Base-by-base conservation (phyloP, 2,113 vertebrate genomes). In the Eretmochelys imbricata region DNA sequence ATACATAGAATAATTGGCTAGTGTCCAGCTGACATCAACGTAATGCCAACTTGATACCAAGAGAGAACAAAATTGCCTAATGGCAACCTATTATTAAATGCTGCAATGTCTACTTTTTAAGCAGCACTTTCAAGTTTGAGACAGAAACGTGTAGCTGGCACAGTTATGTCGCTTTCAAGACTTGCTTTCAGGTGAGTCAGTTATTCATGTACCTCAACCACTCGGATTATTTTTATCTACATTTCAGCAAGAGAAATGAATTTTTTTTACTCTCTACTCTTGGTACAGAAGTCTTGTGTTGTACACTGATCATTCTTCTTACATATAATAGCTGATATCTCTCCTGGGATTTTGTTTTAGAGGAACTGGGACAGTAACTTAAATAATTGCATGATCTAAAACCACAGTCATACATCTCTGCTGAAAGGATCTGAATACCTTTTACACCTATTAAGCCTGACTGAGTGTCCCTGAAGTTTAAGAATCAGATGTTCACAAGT, bases 61-160 rank as follows among this genome's bases (percentile, higher is more conserved):
- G 20, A 91, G 51, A 83, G 85, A 91, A 93, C 84, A 88, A 78
- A 72, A 93, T 93, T 95, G 75, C 95, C 89, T 80, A n/a, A 6
- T 88, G 75, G 80, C 95, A 97, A 49, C 81, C 82, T 89, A 62
- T 89, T 96, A 89, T 93, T 95, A 97, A 97, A 50, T 82, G 57
- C 85, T 95, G 55, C 51, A 89, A 38, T 86, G 72, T 89, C 91
- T 96, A 84, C 72, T 94, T 97, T 96, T 96, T 83, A 81, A 92
- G 89, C 82, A 59, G 80, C 53, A 82, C 88, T 93, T 96, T 95
- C 84, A 81, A 94, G 89, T 80, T 94, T 65, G 86, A 96, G 81
- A 62, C 75, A 93, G 89, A 93, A 96, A 48, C 17, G 72, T 79
- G 11, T 48, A 81, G 55, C 75, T 91, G 75, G 82, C 87, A 89